These are phyloP conservation scores for Stramonita haemastoma DNA, from an alignment of 2,888 invertebrate genomes.

Conservation along the genomic window DNA sequence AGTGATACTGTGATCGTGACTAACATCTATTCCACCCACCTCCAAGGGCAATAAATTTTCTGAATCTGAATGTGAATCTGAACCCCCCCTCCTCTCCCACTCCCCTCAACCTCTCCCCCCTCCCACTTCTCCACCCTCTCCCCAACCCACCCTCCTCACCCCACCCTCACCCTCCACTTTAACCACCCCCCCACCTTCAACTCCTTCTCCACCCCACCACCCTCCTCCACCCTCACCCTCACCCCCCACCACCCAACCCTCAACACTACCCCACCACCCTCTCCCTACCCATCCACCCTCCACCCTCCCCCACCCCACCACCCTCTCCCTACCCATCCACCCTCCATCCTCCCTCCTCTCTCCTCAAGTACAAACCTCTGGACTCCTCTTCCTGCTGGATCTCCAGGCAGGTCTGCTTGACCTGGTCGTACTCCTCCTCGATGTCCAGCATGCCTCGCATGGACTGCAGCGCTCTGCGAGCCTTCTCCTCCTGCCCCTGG, in stretches of 20 bases:
- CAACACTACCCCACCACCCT: not conserved
- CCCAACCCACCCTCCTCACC: not conserved
- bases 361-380: slow-evolving; percentile 40
- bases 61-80: too few species aligned
- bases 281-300: not conserved
- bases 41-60: too few species aligned
- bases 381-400: slow-evolving; percentile 61
- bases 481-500: slow-evolving; percentile 71
- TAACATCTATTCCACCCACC: too few species aligned
- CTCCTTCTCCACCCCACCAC: too few species aligned
- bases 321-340: not conserved
- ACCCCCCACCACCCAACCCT: not conserved
- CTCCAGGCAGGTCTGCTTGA: slow-evolving; percentile 71
- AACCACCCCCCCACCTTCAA: not conserved
- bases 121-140: not conserved
- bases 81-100: too few species aligned
- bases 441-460: slow-evolving; percentile 77
- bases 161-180: not conserved
- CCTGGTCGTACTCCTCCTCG: slow-evolving; percentile 77
- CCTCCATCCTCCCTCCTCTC: not conserved
- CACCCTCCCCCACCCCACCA: not conserved
- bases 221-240: not conserved
- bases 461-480: slow-evolving; percentile 73
- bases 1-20: too few species aligned
- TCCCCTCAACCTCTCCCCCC: too few species aligned